Conservation (phyloP, 2,113 vertebrate species). For the Sciurus niger region DNA sequence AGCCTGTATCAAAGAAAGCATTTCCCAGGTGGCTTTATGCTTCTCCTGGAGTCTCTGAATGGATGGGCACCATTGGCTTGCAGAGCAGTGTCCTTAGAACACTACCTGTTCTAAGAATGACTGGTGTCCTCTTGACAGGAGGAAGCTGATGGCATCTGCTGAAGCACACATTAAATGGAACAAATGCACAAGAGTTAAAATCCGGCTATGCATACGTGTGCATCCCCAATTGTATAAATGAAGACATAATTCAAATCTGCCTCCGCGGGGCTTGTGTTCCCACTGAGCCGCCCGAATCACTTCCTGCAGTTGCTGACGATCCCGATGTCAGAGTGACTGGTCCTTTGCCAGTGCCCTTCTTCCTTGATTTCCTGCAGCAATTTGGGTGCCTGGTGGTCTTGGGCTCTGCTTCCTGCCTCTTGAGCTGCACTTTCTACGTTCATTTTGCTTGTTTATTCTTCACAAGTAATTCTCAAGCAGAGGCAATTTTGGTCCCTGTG, state of each 20-base stretch:
- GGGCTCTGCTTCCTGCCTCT: too few relatives aligned
- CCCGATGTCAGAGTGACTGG: too few relatives aligned
- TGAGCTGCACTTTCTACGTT: too few relatives aligned
- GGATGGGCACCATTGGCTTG: not conserved
- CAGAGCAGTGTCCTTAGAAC: not conserved
- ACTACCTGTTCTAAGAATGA: not conserved
- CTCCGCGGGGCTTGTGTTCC: not conserved
- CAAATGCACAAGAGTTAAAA: not conserved
- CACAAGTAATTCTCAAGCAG: not conserved
- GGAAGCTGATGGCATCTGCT: not conserved
- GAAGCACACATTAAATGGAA: not conserved
- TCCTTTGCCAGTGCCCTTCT: not conserved
- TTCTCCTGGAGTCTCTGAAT: not conserved
- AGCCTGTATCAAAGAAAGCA: not conserved
- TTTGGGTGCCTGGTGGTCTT: too few relatives aligned
- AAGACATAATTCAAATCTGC: not conserved
- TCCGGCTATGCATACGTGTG: too few relatives aligned
- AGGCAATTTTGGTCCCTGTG: not conserved
- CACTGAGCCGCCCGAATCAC: not conserved
- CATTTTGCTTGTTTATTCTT: not conserved
- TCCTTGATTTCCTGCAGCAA: too few relatives aligned
- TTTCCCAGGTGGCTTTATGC: not conserved
- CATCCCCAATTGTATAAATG: not conserved
- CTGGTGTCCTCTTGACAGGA: not conserved
- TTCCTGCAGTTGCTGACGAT: not conserved